A percentile compares a stretch with the other conserved stretches of the same genome.
phyloP scores from a whole-genome alignment of 2,888 invertebrate genomes.

The Tubulanus polymorphus region DNA sequence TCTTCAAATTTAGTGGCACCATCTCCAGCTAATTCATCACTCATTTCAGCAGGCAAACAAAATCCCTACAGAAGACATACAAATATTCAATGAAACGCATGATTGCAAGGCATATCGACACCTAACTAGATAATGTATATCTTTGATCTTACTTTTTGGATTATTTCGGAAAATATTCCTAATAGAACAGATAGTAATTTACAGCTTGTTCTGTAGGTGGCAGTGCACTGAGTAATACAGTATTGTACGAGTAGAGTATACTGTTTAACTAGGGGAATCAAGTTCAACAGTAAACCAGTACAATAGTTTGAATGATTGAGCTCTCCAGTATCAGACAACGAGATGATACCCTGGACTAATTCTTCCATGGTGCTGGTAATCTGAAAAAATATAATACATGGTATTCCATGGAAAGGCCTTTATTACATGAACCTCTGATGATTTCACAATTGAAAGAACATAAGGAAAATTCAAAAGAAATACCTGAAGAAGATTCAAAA shows the following conservation, averaged over 20 bases:
- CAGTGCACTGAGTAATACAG: slow-evolving; percentile 73
- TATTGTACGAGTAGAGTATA: slow-evolving; percentile 71
- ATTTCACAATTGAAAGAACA: no score
- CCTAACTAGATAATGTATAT: not conserved
- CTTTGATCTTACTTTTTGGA: slow-evolving; percentile 60
- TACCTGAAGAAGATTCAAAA: no score
- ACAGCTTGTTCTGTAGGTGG: slow-evolving; percentile 71
- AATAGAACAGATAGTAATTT: slow-evolving; percentile 80
- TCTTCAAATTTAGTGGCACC: slow-evolving; percentile 56
- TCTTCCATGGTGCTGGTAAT: not conserved
- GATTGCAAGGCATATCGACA: not conserved
- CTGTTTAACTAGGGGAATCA: slow-evolving; percentile 70
- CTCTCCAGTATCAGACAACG: not conserved
- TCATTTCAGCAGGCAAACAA: slow-evolving; percentile 82
- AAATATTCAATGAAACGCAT: slow-evolving; percentile 6
- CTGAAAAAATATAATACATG: no score
- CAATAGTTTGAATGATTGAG: not conserved
- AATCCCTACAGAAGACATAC: slow-evolving; percentile 69
- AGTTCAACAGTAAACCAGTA: slow-evolving; percentile 4
- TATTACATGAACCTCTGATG: slow-evolving; percentile 2
- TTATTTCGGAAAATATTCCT: slow-evolving; percentile 79
- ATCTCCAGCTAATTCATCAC: slow-evolving; percentile 58
- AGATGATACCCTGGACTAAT: not conserved
- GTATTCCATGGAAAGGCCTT: not conserved
- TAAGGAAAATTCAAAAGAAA: no score